Conservation (phyloP, 2,113 vertebrate genomes). For the Muntiacus reevesi region DNA sequence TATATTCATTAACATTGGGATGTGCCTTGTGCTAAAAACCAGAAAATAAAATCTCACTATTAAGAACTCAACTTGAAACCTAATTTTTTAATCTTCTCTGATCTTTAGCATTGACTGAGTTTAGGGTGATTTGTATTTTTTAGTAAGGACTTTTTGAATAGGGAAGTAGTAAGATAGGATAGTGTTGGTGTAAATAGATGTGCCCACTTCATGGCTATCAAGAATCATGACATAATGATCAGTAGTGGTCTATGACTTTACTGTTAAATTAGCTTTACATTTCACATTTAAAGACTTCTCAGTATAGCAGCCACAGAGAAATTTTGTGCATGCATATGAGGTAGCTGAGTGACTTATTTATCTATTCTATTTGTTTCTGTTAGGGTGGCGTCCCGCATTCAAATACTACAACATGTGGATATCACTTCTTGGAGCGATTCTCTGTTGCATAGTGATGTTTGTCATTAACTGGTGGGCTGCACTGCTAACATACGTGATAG, state of each 20-base stretch:
- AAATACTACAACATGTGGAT: constrained; percentile 99
- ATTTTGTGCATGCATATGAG: neutral
- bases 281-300: neutral
- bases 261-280: neutral
- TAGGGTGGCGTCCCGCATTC: constrained; percentile 99
- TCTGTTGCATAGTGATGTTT: constrained; percentile 99
- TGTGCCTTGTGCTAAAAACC: neutral
- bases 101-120: neutral
- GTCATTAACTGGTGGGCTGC: constrained; percentile 99
- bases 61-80: neutral
- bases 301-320: neutral
- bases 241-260: neutral
- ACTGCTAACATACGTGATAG: constrained; percentile 94
- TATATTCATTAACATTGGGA: neutral
- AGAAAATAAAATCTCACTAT: neutral
- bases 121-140: neutral
- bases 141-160: neutral
- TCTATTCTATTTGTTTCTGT: constrained; percentile 36
- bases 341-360: neutral
- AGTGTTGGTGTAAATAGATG: neutral
- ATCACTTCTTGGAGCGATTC: constrained; percentile 92
- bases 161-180: neutral
- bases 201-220: neutral
- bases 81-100: neutral
- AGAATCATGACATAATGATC: neutral